These are phyloP conservation scores for Lamproptera curius DNA, from an alignment of 2,888 invertebrate genomes.

Conservation along the genomic window DNA sequence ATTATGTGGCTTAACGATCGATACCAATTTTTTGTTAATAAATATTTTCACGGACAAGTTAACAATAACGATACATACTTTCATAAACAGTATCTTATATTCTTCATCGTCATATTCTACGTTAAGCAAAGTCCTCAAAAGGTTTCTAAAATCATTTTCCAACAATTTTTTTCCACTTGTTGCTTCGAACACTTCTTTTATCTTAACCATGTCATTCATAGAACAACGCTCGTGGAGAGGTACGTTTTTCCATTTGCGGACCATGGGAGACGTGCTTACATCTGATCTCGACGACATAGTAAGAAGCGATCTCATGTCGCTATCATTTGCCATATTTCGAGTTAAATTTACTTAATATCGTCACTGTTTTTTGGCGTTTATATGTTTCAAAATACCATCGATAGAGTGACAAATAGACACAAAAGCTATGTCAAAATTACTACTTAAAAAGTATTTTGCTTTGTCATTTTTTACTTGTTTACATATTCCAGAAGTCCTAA, in stretches of 20 bases:
- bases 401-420: too few species aligned
- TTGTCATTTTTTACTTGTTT: too few species aligned
- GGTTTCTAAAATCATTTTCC: slow-evolving; percentile 55
- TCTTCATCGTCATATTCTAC: slow-evolving; percentile 77
- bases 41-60: too few species aligned
- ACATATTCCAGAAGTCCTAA: too few species aligned
- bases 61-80: too few species aligned
- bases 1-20: too few species aligned
- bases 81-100: slow-evolving; percentile 79
- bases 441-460: too few species aligned
- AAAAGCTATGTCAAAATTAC: too few species aligned
- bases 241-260: slow-evolving; percentile 45
- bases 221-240: slow-evolving; percentile 34
- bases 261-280: slow-evolving; percentile 40
- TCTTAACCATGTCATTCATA: slow-evolving; percentile 52
- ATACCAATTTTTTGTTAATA: too few species aligned
- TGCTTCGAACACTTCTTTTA: slow-evolving; percentile 64
- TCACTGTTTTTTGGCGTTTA: too few species aligned
- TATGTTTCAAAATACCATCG: too few species aligned
- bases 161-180: slow-evolving; percentile 59
- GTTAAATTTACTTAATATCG: too few species aligned
- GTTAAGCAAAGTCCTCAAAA: slow-evolving; percentile 58
- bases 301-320: slow-evolving; percentile 52
- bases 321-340: slow-evolving; percentile 50
- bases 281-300: slow-evolving; percentile 53